Conservation (phyloP, 2,888 invertebrate species). For the Subacronicta megacephala region DNA sequence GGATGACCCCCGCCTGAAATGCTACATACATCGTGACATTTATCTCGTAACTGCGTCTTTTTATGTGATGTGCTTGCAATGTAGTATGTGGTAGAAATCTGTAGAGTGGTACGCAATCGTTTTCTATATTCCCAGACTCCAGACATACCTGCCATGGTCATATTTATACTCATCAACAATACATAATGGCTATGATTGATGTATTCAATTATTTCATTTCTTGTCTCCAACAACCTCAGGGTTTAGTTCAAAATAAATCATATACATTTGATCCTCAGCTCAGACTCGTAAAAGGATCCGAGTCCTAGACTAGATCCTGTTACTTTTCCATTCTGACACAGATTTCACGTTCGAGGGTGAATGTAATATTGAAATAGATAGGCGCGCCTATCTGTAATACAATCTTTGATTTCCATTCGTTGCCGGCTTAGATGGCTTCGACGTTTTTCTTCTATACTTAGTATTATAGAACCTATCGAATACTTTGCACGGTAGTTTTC, state of each 20-base stretch:
- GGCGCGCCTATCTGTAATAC: slow-evolving; percentile 40
- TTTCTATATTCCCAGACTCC: no score
- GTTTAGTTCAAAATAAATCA: slow-evolving; percentile 1
- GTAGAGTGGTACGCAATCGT: no score
- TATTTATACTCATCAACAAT: no score
- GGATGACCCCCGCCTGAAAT: no score
- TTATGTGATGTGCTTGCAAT: no score
- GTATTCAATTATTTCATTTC: no score
- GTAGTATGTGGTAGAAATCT: no score
- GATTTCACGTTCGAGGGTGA: slow-evolving; percentile 26
- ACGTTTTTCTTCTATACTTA: slow-evolving; percentile 14
- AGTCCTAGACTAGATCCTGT: slow-evolving; percentile 9
- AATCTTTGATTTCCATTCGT: slow-evolving; percentile 41
- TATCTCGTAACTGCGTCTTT: no score
- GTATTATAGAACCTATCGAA: slow-evolving; percentile 10
- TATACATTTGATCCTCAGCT: slow-evolving; percentile 22
- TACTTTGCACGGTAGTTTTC: slow-evolving; percentile 1
- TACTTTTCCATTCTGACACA: slow-evolving; percentile 27
- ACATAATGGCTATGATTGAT: no score
- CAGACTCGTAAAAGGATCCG: slow-evolving; percentile 15
- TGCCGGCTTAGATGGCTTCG: slow-evolving; percentile 10
- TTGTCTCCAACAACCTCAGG: background rate
- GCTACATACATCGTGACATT: no score
- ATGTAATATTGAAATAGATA: slow-evolving; percentile 49
- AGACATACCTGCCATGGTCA: no score